Evolutionary conservation across 2,113 vertebrate species (phyloP).

Genomic region (Orycteropus afer): DNA sequence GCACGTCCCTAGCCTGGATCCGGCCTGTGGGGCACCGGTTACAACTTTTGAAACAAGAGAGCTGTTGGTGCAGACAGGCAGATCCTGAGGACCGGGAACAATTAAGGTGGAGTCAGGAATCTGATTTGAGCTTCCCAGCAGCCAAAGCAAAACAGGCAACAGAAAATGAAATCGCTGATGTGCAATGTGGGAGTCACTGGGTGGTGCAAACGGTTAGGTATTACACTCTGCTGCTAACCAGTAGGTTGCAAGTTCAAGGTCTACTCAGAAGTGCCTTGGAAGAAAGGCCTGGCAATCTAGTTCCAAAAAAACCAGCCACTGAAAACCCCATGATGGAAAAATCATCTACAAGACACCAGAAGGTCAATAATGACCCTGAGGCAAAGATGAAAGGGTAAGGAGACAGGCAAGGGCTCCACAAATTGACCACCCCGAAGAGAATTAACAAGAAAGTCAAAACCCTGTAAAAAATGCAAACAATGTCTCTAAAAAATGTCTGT

Average conservation of each 20-base stretch:
- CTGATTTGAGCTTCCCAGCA: not conserved
- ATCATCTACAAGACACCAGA: not conserved
- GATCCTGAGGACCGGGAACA: not conserved
- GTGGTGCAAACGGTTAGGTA: not conserved
- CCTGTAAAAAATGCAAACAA: not conserved
- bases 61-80: not conserved
- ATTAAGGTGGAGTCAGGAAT: not conserved
- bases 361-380: not conserved
- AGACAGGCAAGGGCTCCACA: not conserved
- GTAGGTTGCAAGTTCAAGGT: not conserved
- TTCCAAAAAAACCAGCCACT: not conserved
- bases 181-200: not conserved
- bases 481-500: not conserved
- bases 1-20: not conserved
- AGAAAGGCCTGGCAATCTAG: not conserved
- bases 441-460: not conserved
- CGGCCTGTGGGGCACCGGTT: not conserved
- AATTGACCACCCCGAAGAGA: not conserved
- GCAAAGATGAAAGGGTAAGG: not conserved
- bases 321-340: not conserved
- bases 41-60: not conserved
- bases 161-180: not conserved
- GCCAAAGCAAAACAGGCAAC: not conserved
- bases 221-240: not conserved
- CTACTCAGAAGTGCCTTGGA: not conserved